phyloP scores from a whole-genome alignment of 2,797 vertebrate species.

The Carduelis carduelis region DNA sequence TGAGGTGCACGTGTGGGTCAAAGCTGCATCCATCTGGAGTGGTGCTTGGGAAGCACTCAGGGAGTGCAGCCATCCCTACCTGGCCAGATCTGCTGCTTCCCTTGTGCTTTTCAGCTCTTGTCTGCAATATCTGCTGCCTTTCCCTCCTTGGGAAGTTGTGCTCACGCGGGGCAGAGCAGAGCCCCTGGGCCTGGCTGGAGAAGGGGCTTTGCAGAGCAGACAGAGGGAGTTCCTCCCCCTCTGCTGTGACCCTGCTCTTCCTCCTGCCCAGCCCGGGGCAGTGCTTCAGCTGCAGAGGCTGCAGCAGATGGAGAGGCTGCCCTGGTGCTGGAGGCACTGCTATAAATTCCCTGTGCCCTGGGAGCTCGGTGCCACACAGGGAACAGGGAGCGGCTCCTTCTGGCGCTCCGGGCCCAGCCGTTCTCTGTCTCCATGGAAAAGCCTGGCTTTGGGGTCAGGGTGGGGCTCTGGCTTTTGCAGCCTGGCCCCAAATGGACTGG shows the following conservation, averaged over 20 bases:
- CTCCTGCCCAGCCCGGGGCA: not conserved
- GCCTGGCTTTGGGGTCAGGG: accelerated
- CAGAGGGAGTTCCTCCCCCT: not conserved
- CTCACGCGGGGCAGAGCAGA: not conserved
- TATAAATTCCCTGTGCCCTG: not conserved
- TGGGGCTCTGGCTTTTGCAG: not conserved
- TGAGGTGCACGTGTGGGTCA: not conserved
- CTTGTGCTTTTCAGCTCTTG: not conserved
- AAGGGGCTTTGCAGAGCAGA: not conserved
- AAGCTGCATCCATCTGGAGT: accelerated
- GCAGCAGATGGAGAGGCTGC: slow-evolving; percentile 29
- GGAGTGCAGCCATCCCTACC: accelerated
- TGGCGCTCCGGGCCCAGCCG: accelerated
- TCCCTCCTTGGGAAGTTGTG: not conserved
- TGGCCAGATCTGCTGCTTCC: not conserved
- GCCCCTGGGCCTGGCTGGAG: not conserved
- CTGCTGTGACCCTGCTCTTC: not conserved
- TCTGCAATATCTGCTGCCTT: not conserved
- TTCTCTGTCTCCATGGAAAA: accelerated
- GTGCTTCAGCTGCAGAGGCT: not conserved
- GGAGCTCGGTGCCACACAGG: accelerated
- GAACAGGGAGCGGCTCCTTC: not conserved
- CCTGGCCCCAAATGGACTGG: accelerated
- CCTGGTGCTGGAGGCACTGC: not conserved
- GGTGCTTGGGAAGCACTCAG: accelerated